Conservation (phyloP, 2,888 invertebrate genomes). For the Scaptomyza parva region DNA sequence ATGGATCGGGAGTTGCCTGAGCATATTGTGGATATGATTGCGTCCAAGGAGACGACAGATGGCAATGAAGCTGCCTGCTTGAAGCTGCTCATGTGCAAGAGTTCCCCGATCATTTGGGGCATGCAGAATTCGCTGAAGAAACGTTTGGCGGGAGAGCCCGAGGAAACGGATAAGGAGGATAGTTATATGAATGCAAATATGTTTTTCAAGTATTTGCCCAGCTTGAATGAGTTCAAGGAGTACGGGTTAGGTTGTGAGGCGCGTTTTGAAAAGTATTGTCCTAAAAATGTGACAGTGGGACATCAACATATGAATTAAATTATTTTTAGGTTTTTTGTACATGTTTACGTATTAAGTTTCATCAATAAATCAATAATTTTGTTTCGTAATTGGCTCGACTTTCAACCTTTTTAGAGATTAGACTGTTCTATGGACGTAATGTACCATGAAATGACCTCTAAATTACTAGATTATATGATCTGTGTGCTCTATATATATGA, state of each 20-base stretch:
- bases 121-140: conserved; percentile 89
- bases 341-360: conserved; percentile 1
- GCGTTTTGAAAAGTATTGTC: conserved; percentile 85
- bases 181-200: conserved; percentile 76
- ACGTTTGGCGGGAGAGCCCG: conserved; percentile 51
- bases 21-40: conserved; percentile 87
- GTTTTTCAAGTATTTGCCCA: conserved; percentile 88
- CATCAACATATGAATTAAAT: neutral
- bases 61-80: conserved; percentile 89
- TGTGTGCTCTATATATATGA: conserved; percentile 4
- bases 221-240: conserved; percentile 86
- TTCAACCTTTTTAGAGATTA: conserved; percentile 37
- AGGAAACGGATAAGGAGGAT: conserved; percentile 63
- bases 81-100: conserved; percentile 90
- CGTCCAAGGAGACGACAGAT: conserved; percentile 85
- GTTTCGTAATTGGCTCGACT: conserved; percentile 32
- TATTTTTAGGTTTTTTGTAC: conserved; percentile 15
- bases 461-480: conserved; percentile 30
- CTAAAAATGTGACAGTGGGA: conserved; percentile 48
- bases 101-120: conserved; percentile 90
- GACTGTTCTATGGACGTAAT: conserved; percentile 39
- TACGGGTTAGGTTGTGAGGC: conserved; percentile 88
- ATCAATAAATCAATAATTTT: conserved; percentile 45
- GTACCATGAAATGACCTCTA: conserved; percentile 80
- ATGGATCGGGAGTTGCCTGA: conserved; percentile 88